phyloP scores from a whole-genome alignment of 2,888 invertebrate species.

The Microdon myrmicae region DNA sequence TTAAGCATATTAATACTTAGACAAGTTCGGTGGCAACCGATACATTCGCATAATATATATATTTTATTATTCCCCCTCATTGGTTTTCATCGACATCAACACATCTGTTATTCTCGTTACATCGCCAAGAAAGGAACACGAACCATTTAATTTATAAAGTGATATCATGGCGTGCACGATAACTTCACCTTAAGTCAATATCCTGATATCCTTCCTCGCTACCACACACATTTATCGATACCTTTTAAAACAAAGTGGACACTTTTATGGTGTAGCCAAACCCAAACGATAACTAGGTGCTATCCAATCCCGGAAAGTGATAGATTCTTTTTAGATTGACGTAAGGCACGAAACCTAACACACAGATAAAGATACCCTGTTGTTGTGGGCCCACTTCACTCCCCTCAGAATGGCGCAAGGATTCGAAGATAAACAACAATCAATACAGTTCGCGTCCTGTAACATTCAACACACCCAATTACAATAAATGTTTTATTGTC shows the following conservation, averaged over 20 bases:
- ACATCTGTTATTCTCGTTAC: too few species aligned
- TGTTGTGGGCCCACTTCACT: conserved; percentile 4
- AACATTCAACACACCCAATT: conserved; percentile 43
- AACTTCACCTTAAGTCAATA: conserved; percentile 24
- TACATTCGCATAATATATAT: too few species aligned
- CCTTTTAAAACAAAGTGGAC: conserved; percentile 38
- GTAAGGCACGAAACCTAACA: conserved; percentile 35
- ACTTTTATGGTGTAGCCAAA: conserved; percentile 37
- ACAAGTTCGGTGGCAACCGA: too few species aligned
- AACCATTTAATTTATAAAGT: conserved; percentile 27
- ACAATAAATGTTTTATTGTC: conserved; percentile 42
- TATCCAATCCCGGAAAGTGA: conserved; percentile 46
- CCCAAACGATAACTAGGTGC: conserved; percentile 47
- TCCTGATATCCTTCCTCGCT: conserved; percentile 21
- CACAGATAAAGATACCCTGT: too few species aligned
- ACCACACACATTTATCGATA: too few species aligned
- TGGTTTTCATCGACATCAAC: too few species aligned
- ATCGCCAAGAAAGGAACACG: too few species aligned
- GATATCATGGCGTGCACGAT: conserved; percentile 28
- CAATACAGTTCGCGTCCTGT: conserved; percentile 40
- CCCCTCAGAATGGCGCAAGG: conserved; percentile 6
- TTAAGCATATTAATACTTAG: too few species aligned
- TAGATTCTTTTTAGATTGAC: conserved; percentile 35
- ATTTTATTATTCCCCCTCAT: too few species aligned
- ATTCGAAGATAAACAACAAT: conserved; percentile 26